phyloP scores from a whole-genome alignment of 2,888 invertebrate genomes.

The Sturmia bella region DNA sequence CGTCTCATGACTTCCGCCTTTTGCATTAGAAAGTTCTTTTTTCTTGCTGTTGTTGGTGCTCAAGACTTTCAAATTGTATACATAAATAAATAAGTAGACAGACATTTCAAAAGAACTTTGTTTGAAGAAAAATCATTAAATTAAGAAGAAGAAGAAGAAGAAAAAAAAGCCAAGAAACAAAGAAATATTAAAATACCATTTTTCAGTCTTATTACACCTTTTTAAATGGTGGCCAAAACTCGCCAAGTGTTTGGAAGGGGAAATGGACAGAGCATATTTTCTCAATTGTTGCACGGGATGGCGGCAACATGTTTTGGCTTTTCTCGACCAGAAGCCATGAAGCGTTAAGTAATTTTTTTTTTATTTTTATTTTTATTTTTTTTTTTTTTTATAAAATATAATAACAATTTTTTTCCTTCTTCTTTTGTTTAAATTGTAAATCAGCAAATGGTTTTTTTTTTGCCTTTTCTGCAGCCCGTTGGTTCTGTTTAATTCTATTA shows the following conservation, averaged over 20 bases:
- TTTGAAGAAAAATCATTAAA: not conserved
- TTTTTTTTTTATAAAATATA: not conserved
- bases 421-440: conserved; percentile 46
- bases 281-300: conserved; percentile 22
- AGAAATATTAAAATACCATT: conserved; percentile 42
- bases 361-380: not conserved
- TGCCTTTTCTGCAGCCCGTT: too few species aligned
- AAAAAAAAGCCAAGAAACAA: not conserved
- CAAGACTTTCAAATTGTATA: conserved; percentile 26
- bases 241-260: not conserved
- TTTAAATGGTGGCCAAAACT: not conserved
- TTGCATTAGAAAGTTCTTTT: conserved; percentile 62
- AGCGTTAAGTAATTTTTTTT: conserved; percentile 65
- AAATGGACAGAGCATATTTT: conserved; percentile 11
- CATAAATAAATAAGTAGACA: not conserved
- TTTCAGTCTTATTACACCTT: conserved; percentile 57
- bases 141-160: conserved; percentile 18
- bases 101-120: conserved; percentile 19
- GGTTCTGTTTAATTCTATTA: conserved; percentile 1
- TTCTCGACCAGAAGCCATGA: conserved; percentile 55
- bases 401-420: conserved; percentile 15
- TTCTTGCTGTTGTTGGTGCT: too few species aligned
- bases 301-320: conserved; percentile 26
- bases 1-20: conserved; percentile 63
- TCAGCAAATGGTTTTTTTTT: not conserved